These are phyloP conservation scores for Troides oblongomaculatus DNA, from an alignment of 2,888 invertebrate species.

Conservation along the genomic window DNA sequence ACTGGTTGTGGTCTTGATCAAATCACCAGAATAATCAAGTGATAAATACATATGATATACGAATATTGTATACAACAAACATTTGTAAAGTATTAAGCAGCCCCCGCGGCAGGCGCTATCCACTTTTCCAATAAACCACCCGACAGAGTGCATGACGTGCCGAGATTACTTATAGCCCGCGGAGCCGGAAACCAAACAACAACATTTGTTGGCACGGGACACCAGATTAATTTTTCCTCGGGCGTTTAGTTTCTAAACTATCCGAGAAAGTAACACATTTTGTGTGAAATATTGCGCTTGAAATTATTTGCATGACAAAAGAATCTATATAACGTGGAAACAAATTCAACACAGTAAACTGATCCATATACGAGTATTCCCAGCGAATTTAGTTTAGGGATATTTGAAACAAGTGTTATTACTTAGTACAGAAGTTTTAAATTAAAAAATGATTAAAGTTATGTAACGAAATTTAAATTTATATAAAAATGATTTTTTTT, in stretches of 20 bases:
- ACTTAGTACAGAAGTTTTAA: too few relatives aligned
- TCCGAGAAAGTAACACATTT: slow-evolving; percentile 30
- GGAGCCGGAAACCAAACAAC: slow-evolving; percentile 66
- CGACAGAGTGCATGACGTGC: slow-evolving; percentile 70
- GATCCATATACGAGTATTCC: too few relatives aligned
- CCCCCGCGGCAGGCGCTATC: slow-evolving; percentile 43
- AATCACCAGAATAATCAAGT: too few relatives aligned
- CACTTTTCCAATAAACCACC: slow-evolving; percentile 70
- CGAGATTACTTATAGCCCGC: slow-evolving; percentile 72
- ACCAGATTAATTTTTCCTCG: slow-evolving; percentile 73
- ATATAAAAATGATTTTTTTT: too few relatives aligned
- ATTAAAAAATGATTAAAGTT: too few relatives aligned
- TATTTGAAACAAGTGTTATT: too few relatives aligned
- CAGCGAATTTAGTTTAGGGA: too few relatives aligned
- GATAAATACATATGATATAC: background rate
- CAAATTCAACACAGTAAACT: too few relatives aligned
- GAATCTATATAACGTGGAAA: too few relatives aligned
- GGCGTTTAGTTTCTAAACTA: slow-evolving; percentile 57
- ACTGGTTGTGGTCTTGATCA: too few relatives aligned
- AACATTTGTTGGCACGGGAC: slow-evolving; percentile 70
- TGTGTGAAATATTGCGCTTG: slow-evolving; percentile 9
- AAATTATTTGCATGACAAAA: slow-evolving; percentile 4
- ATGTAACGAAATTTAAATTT: too few relatives aligned
- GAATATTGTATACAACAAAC: slow-evolving; percentile 33
- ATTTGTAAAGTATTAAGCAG: slow-evolving; percentile 44